Conservation (phyloP, 1,140 invertebrate genomes). For the Sycophila sp. region DNA sequence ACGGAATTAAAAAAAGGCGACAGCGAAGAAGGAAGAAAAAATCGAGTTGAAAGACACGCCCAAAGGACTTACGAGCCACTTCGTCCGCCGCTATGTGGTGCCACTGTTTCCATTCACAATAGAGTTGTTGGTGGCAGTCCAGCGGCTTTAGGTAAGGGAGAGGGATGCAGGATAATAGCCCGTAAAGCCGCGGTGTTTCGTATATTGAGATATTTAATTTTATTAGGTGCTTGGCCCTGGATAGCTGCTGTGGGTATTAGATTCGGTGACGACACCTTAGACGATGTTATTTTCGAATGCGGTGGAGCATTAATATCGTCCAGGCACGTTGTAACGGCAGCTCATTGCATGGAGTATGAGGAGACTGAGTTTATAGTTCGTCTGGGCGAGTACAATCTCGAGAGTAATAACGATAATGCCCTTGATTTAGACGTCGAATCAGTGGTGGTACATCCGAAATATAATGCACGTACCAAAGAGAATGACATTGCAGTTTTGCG, state of each 20-base stretch:
- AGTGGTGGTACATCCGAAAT: conserved; percentile 73
- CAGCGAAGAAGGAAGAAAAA: background rate
- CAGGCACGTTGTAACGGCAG: conserved; percentile 81
- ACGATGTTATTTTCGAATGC: conserved; percentile 64
- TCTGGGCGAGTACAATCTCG: conserved; percentile 77
- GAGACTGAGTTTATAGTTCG: conserved; percentile 69
- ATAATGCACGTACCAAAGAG: conserved; percentile 69
- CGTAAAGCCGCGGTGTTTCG: too few relatives aligned
- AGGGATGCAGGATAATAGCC: too few relatives aligned
- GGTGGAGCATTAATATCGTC: conserved; percentile 79
- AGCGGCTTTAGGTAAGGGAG: conserved; percentile 43
- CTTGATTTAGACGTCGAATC: conserved; percentile 70
- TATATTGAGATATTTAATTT: too few relatives aligned
- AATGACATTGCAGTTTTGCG: conserved; percentile 82
- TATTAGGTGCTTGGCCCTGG: conserved; percentile 76
- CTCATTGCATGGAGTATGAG: conserved; percentile 77
- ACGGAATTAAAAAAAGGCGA: too few relatives aligned
- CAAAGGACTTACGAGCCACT: conserved; percentile 26
- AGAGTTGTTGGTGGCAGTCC: conserved; percentile 44
- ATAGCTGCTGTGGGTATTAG: conserved; percentile 70
- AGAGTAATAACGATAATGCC: conserved; percentile 68
- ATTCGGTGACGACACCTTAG: background rate
- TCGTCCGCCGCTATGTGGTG: conserved; percentile 43
- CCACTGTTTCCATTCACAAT: conserved; percentile 21
- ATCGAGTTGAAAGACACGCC: too few relatives aligned